These are phyloP conservation scores for Alosa alosa DNA, from an alignment of 2,113 vertebrate species.

Conservation along the genomic window DNA sequence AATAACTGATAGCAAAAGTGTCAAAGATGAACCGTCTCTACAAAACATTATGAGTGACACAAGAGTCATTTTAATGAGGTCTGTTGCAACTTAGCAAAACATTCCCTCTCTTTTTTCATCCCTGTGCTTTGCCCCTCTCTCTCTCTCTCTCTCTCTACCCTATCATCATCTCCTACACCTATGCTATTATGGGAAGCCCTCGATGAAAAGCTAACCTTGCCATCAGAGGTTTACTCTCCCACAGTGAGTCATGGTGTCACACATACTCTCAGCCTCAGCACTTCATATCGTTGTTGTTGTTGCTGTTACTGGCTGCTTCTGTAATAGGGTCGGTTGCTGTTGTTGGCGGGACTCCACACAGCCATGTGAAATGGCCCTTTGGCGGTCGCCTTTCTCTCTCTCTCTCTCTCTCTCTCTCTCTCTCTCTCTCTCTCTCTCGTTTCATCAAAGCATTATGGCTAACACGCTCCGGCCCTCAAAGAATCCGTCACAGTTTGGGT, in stretches of 20 bases:
- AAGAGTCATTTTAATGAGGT: background rate
- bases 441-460: constrained; percentile 8
- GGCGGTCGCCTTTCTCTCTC: background rate
- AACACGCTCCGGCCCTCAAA: background rate
- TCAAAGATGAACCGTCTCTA: background rate
- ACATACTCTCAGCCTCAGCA: background rate
- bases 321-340: background rate
- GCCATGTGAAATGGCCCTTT: background rate
- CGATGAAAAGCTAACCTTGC: background rate
- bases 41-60: background rate
- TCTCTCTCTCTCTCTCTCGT: background rate
- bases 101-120: background rate
- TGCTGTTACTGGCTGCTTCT: background rate
- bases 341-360: background rate
- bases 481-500: constrained; percentile 19
- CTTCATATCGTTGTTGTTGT: background rate
- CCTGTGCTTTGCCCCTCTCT: background rate
- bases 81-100: background rate
- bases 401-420: background rate
- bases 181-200: background rate
- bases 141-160: background rate
- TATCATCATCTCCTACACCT: background rate
- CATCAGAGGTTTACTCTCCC: background rate
- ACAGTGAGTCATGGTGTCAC: background rate
- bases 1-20: background rate